A percentile compares a stretch with the other conserved stretches of the same genome.
Evolutionary conservation across 2,888 invertebrate genomes (phyloP).

Genomic region (Synanthedon tipuliformis): DNA sequence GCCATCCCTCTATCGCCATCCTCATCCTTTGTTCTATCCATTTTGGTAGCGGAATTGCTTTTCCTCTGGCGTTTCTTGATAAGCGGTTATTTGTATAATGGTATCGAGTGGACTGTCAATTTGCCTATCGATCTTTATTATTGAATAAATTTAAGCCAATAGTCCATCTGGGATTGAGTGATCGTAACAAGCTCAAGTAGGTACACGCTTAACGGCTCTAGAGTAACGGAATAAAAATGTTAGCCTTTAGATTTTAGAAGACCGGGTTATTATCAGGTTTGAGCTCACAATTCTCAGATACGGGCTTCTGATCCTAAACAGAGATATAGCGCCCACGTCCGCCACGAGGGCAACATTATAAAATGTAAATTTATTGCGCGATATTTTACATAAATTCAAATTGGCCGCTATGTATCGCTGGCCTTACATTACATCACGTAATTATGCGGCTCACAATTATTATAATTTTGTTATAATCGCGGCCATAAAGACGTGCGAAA

Average conservation of each 20-base stretch:
- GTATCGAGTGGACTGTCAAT: too few relatives aligned
- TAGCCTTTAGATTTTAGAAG: constrained; percentile 2
- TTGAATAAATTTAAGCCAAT: too few relatives aligned
- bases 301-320: constrained; percentile 50
- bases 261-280: constrained; percentile 26
- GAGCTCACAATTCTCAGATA: constrained; percentile 44
- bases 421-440: constrained; percentile 58
- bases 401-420: constrained; percentile 51
- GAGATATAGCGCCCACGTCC: constrained; percentile 51
- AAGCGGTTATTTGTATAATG: too few relatives aligned
- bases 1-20: too few relatives aligned
- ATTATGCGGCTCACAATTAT: constrained; percentile 63
- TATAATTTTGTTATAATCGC: constrained; percentile 67
- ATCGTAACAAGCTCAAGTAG: too few relatives aligned
- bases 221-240: too few relatives aligned
- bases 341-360: constrained; percentile 49
- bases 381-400: constrained; percentile 68
- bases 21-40: too few relatives aligned
- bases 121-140: too few relatives aligned
- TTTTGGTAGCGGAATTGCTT: too few relatives aligned
- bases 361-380: constrained; percentile 67
- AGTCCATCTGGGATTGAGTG: too few relatives aligned
- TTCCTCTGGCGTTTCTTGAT: too few relatives aligned
- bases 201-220: too few relatives aligned
- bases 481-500: constrained; percentile 64